phyloP scores from a whole-genome alignment of 1,140 invertebrate species.

The Lordiphosa stackelbergi region DNA sequence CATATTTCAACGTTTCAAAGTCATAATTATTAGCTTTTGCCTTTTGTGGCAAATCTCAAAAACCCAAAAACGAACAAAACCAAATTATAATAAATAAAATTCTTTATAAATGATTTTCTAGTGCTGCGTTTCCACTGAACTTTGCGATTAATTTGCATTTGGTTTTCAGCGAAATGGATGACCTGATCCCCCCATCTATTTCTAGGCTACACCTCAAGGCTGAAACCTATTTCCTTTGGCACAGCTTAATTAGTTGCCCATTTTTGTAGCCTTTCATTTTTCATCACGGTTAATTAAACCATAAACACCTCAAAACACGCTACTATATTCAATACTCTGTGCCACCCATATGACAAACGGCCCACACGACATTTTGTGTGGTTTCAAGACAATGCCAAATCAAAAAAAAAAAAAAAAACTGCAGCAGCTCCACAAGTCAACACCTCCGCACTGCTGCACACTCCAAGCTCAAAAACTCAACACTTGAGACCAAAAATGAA shows the following conservation, averaged over 20 bases:
- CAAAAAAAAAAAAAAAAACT: conserved; percentile 53
- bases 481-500: conserved; percentile 14
- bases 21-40: conserved; percentile 64
- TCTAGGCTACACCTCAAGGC: conserved; percentile 45
- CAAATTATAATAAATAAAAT: conserved; percentile 32
- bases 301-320: conserved; percentile 69
- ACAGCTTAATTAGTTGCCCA: conserved; percentile 9
- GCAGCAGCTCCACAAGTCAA: conserved; percentile 40
- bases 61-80: conserved; percentile 12
- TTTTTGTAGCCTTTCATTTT: conserved; percentile 52
- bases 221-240: conserved; percentile 5
- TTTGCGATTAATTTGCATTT: conserved; percentile 65
- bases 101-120: conserved; percentile 66
- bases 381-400: conserved; percentile 60
- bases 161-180: conserved; percentile 24
- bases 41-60: conserved; percentile 45
- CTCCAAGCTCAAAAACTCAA: conserved; percentile 15
- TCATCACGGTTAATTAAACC: conserved; percentile 64
- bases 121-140: conserved; percentile 62
- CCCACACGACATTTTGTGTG: conserved; percentile 52
- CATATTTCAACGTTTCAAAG: conserved; percentile 38
- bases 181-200: conserved; percentile 20
- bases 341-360: conserved; percentile 60
- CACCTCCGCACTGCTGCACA: conserved; percentile 31
- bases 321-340: conserved; percentile 56